Evolutionary conservation across 2,113 vertebrate species (phyloP), one percentile per base, ranked within the genome.

Genomic region (Larimichthys crocea): DNA sequence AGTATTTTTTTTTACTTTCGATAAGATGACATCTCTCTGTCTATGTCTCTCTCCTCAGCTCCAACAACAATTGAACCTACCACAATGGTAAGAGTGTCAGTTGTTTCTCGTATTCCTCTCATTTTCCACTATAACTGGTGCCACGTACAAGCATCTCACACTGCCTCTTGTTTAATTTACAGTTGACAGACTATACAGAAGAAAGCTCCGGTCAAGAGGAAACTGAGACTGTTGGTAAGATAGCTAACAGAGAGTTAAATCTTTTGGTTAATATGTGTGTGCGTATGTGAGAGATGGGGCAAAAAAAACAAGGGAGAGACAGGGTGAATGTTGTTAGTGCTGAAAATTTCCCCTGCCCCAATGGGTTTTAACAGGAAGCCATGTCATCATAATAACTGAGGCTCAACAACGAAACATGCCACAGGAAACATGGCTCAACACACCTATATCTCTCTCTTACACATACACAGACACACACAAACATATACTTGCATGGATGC

Each of bases 341-440:
- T 81, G 35, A 88, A 90, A 86, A 75, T 53, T 62, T 68, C 76
- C 56, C 77, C n/a, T 66, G 60, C 40, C 46, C 79, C 75, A 44
- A 76, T 83, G 80, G 72, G 78, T 53, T 84, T 86, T 24, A 85
- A 86, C 88, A 91, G 89, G 91, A 91, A 92, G 68, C 53, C 60
- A 49, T 89, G 87, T 88, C 80, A 73, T 74, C 76, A 86, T 77
- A 80, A 78, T 82, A 90, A 80, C 66, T 83, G 70, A 84, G 86
- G 44, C 69, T 65, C 42, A 83, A 83, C 72, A 88, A 66, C 67
- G 63, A 82, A 80, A 74, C 52, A 82, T 31, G 29, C 76, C 74
- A 82, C 86, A 88, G 89, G 88, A 91, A 67, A 82, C 87, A 73
- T 87, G 85, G 84, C 85, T 89, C 79, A 89, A 80, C 64, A 68